Percentiles rank a stretch among this genome's conserved stretches.
These are phyloP conservation scores for Aurelia sp. DNA, from an alignment of 30 jellyfish, hydroid and myxozoan genomes.

Conservation along the genomic window DNA sequence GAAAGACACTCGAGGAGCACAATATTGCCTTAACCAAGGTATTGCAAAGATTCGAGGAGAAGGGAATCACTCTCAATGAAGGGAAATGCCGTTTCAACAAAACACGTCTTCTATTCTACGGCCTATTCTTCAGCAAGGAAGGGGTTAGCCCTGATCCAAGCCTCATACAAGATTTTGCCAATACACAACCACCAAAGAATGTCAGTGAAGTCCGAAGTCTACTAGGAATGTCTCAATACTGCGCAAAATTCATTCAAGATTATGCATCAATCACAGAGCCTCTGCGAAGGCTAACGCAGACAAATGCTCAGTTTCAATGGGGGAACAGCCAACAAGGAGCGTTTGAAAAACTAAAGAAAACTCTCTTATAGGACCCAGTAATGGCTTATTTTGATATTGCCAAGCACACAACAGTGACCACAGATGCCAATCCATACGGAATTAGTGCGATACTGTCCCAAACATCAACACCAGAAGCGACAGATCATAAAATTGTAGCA, in stretches of 20 bases:
- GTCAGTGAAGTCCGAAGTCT: no score
- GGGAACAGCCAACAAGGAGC: constrained; percentile 41
- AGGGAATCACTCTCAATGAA: constrained; percentile 39
- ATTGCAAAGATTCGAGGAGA: no score
- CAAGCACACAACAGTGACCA: constrained; percentile 44
- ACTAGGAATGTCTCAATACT: no score
- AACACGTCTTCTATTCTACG: constrained; percentile 58
- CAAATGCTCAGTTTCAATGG: constrained; percentile 42
- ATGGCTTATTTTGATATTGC: constrained; percentile 67
- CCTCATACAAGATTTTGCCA: constrained; percentile 55
- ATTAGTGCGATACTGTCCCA: constrained; percentile 62
- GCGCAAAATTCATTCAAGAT: no score
- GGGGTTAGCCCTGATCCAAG: constrained; percentile 76
- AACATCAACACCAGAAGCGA: constrained; percentile 48
- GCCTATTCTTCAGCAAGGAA: constrained; percentile 63
- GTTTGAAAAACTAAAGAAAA: constrained; percentile 29
- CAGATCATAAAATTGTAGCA: constrained; percentile 58
- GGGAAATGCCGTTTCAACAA: constrained; percentile 70
- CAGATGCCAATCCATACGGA: constrained; percentile 61
- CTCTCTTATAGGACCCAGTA: constrained; percentile 39
- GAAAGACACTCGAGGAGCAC: no score
- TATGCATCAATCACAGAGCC: constrained; percentile 52
- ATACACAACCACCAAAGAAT: constrained; percentile 54
- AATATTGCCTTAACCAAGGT: no score
- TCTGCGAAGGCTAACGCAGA: constrained; percentile 22